Base-by-base conservation (phyloP, 1,140 invertebrate species). In the Drosophila grimshawi region DNA sequence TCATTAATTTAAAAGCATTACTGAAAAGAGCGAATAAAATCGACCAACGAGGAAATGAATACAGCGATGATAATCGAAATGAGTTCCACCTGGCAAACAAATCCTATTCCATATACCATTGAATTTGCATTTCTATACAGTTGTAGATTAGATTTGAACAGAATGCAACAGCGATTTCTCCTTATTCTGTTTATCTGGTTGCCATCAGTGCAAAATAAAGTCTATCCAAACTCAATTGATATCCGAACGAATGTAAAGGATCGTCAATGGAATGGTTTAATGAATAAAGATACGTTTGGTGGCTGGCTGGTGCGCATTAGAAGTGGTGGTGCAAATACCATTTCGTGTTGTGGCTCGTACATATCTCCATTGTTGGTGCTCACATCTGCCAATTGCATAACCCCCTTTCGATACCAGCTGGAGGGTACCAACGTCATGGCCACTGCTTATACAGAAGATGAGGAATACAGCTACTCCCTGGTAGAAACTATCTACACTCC, bases 371-470 rank as follows among this genome's bases (percentile, higher is more conserved):
- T 57, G 0, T 29, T 79, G 59, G 63, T 79, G 7, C 29, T 81
- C 7, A 60, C 60, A 6, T 81, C 79, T 0, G 79, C 59, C 7
- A 79, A 61, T 49, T 80, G 78, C 29, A 71, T 80, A 11, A 3
- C 51, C 4, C 71, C 66, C 0, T 57, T 57, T 49, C 59, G 64
- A 2, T 66, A 66, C 6, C 53, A 46, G 8, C 2, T 62, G 0
- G 33, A 43, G 1, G 55, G 56, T 3, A 35, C 46, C 5, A 66
- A 32, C 30, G 76, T 69, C 3, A 59, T 64, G 6, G 45, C 56
- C 2, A 75, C 78, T 2, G 66, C 62, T 4, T 49, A 74, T 27
- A 5, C 3, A 0, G 27, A 11, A 1, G 32, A 32, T 4, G 70
- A 74, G 8, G 6, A 7, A 3, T 49, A 53, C 3, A 61, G 53